A percentile compares a stretch with the other conserved stretches of the same genome.
Evolutionary conservation across 2,888 invertebrate genomes (phyloP).

Genomic region (Drosophila acutilabella): DNA sequence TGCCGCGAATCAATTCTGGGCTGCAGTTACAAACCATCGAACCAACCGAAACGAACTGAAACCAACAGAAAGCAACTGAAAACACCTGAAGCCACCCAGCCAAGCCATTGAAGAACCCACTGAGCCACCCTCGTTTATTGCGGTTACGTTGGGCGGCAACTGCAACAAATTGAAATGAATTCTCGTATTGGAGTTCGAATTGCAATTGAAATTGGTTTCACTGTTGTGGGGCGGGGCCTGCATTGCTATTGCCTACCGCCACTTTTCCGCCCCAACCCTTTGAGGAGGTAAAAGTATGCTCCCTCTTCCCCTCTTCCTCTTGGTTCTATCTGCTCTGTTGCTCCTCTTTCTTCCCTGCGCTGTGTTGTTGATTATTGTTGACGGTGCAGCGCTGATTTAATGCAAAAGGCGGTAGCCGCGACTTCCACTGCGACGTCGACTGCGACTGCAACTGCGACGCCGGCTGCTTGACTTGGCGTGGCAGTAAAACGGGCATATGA

Average conservation of each 20-base stretch:
- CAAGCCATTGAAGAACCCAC: not conserved
- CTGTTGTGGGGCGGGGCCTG: constrained; percentile 23
- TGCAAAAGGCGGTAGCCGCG: constrained; percentile 59
- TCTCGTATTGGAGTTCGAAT: constrained; percentile 80
- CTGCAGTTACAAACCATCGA: constrained; percentile 19
- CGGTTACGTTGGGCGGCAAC: constrained; percentile 67
- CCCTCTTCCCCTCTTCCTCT: not conserved
- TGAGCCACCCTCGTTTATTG: constrained; percentile 49
- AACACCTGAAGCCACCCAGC: not conserved
- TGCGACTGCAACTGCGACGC: constrained; percentile 8
- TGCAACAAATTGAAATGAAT: constrained; percentile 80
- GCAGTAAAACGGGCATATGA: constrained; percentile 52
- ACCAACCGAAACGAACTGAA: not conserved
- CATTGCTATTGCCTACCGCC: not conserved
- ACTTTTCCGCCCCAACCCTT: not conserved
- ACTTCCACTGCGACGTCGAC: constrained; percentile 34
- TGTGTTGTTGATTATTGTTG: constrained; percentile 79
- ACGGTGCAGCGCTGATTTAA: constrained; percentile 79
- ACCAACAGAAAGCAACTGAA: too few relatives aligned
- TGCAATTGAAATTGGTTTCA: constrained; percentile 81
- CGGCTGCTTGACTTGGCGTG: constrained; percentile 50
- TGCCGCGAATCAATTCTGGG: constrained; percentile 78
- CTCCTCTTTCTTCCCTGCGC: constrained; percentile 25
- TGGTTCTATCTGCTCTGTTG: not conserved
- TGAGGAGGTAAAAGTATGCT: constrained; percentile 46